Percentiles rank a stretch among this genome's conserved stretches.
phyloP scores from a whole-genome alignment of 2,888 invertebrate species.

The Drosophila antonietae region DNA sequence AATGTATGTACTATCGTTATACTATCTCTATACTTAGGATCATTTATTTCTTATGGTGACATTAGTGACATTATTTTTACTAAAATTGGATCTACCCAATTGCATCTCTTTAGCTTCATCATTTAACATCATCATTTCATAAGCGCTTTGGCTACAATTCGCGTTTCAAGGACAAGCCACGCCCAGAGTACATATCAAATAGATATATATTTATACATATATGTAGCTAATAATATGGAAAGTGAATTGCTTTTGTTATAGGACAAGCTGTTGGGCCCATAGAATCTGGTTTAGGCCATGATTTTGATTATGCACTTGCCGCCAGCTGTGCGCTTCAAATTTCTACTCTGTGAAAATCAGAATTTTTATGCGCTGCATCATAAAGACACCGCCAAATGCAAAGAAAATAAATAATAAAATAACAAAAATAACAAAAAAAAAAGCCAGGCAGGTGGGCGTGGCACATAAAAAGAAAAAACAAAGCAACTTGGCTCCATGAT shows the following conservation, averaged over 20 bases:
- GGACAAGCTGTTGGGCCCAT: conserved; percentile 18
- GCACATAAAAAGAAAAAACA: conserved; percentile 26
- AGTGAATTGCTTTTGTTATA: conserved; percentile 18
- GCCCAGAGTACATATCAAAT: conserved; percentile 19
- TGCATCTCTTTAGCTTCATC: not conserved
- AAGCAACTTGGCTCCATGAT: conserved; percentile 35
- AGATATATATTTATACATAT: conserved; percentile 7
- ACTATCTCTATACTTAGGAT: too few species aligned
- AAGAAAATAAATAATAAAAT: conserved; percentile 14
- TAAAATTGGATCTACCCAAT: not conserved
- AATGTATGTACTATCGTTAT: not conserved
- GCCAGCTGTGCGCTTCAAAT: conserved; percentile 10
- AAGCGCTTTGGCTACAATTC: not conserved
- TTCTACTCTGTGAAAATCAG: conserved; percentile 31
- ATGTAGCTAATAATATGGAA: conserved; percentile 36
- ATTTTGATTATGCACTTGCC: conserved; percentile 27
- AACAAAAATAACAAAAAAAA: not conserved
- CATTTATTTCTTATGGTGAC: too few species aligned
- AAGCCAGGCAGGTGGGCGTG: conserved; percentile 12
- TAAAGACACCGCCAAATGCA: conserved; percentile 43
- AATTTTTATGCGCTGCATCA: conserved; percentile 27
- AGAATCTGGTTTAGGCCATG: conserved; percentile 20
- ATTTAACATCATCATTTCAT: not conserved
- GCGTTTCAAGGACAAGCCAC: conserved; percentile 42
- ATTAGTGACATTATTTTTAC: too few species aligned